phyloP scores from a whole-genome alignment of 2,888 invertebrate species.

The Trachelus stipa region DNA sequence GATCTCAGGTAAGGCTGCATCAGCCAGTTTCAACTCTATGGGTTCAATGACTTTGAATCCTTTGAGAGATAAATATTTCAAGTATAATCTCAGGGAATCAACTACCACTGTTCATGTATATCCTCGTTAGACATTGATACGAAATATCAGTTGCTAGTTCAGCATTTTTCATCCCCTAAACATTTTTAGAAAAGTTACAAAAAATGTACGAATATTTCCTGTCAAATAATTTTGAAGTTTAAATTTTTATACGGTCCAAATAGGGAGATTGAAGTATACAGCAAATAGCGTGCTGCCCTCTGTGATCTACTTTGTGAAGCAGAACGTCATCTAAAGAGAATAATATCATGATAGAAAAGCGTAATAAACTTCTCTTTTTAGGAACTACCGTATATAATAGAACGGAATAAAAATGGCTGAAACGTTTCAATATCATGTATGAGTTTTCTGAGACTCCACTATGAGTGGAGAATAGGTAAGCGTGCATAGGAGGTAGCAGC shows the following conservation, averaged over 20 bases:
- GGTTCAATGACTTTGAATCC: background rate
- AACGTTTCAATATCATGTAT: slow-evolving; percentile 1
- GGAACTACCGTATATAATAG: background rate
- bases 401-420: background rate
- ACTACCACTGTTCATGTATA: background rate
- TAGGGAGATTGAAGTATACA: background rate
- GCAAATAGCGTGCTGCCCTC: background rate
- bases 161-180: no score
- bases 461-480: background rate
- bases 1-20: background rate
- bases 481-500: slow-evolving; percentile 39
- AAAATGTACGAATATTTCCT: no score
- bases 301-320: background rate
- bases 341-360: background rate
- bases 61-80: background rate
- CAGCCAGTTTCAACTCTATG: background rate
- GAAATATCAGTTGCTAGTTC: no score
- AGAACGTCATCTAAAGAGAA: background rate
- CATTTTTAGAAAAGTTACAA: no score
- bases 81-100: background rate
- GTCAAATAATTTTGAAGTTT: no score
- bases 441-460: background rate
- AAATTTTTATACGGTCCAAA: background rate
- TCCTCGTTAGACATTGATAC: no score
- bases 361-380: background rate